Conservation (phyloP, 2,113 vertebrate species). For the Cichladusa arquata region DNA sequence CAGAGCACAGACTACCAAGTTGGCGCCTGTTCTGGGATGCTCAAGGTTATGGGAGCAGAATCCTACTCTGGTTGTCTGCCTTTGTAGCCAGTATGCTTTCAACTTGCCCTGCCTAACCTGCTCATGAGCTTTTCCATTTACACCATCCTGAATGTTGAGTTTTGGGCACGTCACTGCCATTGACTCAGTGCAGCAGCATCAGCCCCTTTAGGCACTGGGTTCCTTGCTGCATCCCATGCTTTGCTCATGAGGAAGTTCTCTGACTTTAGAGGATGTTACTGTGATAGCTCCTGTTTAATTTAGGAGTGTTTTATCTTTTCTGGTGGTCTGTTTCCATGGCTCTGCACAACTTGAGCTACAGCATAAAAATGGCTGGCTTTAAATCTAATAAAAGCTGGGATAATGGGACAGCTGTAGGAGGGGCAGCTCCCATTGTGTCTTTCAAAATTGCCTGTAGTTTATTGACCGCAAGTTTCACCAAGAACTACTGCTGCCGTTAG, state of each 20-base stretch:
- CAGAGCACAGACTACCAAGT: background rate
- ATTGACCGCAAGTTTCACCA: slow-evolving; percentile 65
- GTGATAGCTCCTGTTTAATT: slow-evolving; percentile 24
- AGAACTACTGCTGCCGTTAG: slow-evolving; percentile 48
- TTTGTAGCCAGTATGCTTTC: background rate
- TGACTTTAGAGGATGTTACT: background rate
- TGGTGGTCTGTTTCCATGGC: slow-evolving; percentile 58
- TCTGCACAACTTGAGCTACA: slow-evolving; percentile 47
- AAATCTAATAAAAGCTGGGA: slow-evolving; percentile 68
- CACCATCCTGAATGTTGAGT: background rate
- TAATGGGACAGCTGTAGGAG: slow-evolving; percentile 67
- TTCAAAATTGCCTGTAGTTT: slow-evolving; percentile 65
- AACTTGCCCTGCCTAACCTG: background rate
- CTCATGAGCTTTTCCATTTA: background rate
- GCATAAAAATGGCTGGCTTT: slow-evolving; percentile 54
- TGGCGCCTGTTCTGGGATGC: background rate
- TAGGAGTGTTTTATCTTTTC: slow-evolving; percentile 53
- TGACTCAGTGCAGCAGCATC: background rate
- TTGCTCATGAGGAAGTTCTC: background rate
- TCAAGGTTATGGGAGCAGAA: background rate
- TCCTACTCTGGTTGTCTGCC: background rate
- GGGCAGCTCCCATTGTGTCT: slow-evolving; percentile 62
- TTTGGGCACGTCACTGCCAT: fast-evolving
- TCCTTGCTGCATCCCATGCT: background rate
- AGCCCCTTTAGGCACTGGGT: background rate